These are phyloP conservation scores for Sterrhoptilus dennistouni DNA, from an alignment of 2,113 vertebrate genomes.

Conservation along the genomic window DNA sequence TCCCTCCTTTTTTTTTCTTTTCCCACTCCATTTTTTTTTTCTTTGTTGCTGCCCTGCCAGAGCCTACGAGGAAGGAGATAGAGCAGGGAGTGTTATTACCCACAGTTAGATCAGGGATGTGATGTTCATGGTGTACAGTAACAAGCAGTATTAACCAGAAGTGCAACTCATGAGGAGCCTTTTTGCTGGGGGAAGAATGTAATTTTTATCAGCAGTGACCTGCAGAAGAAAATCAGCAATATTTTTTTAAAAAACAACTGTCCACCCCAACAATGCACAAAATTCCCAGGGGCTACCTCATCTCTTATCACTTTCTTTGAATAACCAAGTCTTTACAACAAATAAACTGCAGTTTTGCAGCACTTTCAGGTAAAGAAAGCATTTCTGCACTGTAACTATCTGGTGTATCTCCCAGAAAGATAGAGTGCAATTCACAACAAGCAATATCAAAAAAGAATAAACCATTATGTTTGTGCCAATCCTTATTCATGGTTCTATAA, in stretches of 20 bases:
- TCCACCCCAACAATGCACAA: constrained; percentile 16
- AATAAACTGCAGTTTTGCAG: constrained; percentile 63
- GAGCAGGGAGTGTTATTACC: not conserved
- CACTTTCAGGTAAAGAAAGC: constrained; percentile 62
- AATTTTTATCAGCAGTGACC: constrained; percentile 33
- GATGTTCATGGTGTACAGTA: not conserved
- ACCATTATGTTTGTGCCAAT: constrained; percentile 75
- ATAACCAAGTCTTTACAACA: constrained; percentile 65
- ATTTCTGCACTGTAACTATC: constrained; percentile 61
- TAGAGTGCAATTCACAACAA: constrained; percentile 76
- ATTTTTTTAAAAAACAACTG: constrained; percentile 21
- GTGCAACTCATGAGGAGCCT: not conserved
- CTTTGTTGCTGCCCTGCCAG: constrained; percentile 43
- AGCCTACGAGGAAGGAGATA: constrained; percentile 21
- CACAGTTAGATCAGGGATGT: not conserved
- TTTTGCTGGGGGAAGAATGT: not conserved
- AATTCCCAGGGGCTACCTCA: constrained; percentile 52
- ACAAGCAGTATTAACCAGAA: constrained; percentile 12
- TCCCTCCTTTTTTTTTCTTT: not conserved
- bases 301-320: constrained; percentile 61
- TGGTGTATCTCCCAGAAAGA: constrained; percentile 65
- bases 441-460: constrained; percentile 77
- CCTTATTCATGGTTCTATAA: constrained; percentile 81
- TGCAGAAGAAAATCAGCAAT: constrained; percentile 2
- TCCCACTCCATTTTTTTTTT: not conserved